Evolutionary conservation across 1,140 invertebrate genomes (phyloP), one percentile per base, ranked within the genome.

Genomic region (Camponotus floridanus): DNA sequence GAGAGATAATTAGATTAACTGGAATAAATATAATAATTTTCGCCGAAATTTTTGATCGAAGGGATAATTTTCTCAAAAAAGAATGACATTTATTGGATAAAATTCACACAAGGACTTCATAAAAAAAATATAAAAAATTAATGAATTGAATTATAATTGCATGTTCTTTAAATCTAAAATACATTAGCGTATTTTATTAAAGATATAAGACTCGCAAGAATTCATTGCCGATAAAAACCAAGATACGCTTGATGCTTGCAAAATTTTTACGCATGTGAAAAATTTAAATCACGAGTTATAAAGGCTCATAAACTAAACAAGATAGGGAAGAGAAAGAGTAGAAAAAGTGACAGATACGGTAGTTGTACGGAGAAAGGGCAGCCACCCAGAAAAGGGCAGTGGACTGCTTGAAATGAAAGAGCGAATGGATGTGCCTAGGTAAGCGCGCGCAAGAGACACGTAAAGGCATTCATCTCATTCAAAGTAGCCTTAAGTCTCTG

Each of bases 401-500:
- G 90, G 89, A 91, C 87, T 92, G 92, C 92, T 92, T 91, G 90
- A 94, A 94, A 93, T 94, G 93, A 94, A 94, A 94, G 91, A 91
- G 90, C 92, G 92, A 93, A 94, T 93, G 94, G 93, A 94, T 93
- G 92, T 92, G 92, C 92, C 92, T 93, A 94, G 92, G 92, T 92
- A 93, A 94, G 93, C 94, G 92, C 94, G 92, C 92, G 92, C 92
- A 94, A 93, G 93, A 94, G 92, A 94, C 93, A 94, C 93, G 92
- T 93, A 92, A 92, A 94, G 91, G 93, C 93, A 94, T 94, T 94
- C 93, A 94, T 94, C 93, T 94, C 94, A 93, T 94, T 94, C 93
- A 94, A 94, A 93, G 93, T 92, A 93, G 92, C 92, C 91, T 93
- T 93, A 94, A 93, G 91, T 93, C 92, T 94, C 91, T 91, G 93